Conservation (phyloP, 1,140 invertebrate species). For the Vollenhovia emeryi region DNA sequence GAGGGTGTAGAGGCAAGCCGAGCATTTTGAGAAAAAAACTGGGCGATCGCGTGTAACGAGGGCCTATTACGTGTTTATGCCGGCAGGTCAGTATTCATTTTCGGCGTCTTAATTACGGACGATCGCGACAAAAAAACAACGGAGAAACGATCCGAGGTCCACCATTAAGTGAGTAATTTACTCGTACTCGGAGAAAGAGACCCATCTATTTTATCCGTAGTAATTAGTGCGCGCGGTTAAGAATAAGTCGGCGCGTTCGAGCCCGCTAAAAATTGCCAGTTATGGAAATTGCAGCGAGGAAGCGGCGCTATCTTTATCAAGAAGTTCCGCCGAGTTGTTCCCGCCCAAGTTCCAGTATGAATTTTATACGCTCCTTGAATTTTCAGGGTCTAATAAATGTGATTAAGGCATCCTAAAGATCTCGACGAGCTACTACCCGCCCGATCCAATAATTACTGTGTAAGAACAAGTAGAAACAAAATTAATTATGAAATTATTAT, state of each 20-base stretch:
- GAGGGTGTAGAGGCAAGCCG: background rate
- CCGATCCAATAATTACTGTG: constrained; percentile 50
- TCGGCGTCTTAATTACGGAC: constrained; percentile 7
- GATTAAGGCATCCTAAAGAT: constrained; percentile 57
- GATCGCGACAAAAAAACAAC: background rate
- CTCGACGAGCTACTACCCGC: constrained; percentile 22
- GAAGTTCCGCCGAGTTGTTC: constrained; percentile 46
- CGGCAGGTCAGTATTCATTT: background rate
- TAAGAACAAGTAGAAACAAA: constrained; percentile 53
- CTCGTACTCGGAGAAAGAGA: background rate
- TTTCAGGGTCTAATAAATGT: constrained; percentile 52
- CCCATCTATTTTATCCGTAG: background rate
- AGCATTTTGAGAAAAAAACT: background rate
- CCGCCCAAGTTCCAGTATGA: constrained; percentile 43
- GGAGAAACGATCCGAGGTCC: background rate
- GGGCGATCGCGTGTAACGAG: background rate
- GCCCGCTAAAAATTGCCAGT: constrained; percentile 48
- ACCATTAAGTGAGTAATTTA: constrained; percentile 9
- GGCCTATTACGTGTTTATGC: background rate
- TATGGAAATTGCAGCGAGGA: constrained; percentile 39
- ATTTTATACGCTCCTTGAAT: constrained; percentile 59
- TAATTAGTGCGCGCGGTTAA: constrained; percentile 43
- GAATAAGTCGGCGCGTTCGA: constrained; percentile 26
- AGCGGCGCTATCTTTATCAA: constrained; percentile 50
- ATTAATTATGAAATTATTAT: constrained; percentile 58